These are phyloP conservation scores for Drosophila mimica DNA, from an alignment of 2,888 invertebrate genomes.

Conservation along the genomic window DNA sequence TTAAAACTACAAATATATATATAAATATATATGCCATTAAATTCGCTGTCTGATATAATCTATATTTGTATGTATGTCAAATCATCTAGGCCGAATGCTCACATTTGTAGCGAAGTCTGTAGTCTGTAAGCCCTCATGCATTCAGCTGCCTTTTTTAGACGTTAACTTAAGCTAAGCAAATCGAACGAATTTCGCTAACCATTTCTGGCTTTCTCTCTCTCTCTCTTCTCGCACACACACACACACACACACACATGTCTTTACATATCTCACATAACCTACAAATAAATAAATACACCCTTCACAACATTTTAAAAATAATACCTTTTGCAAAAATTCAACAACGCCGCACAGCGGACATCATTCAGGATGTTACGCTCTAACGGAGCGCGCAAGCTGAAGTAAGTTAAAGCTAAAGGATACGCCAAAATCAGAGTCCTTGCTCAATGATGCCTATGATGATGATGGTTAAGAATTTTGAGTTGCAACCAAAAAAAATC, in stretches of 20 bases:
- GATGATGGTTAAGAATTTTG: constrained; percentile 52
- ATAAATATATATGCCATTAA: not conserved
- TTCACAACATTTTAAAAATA: constrained; percentile 15
- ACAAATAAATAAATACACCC: constrained; percentile 16
- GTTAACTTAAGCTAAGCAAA: constrained; percentile 48
- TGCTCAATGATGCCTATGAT: constrained; percentile 45
- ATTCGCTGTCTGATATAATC: too few relatives aligned
- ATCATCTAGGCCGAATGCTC: constrained; percentile 38
- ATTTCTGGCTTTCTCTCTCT: constrained; percentile 60
- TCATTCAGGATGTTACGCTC: constrained; percentile 85
- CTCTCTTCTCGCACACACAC: constrained; percentile 48
- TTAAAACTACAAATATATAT: too few relatives aligned
- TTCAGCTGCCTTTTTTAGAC: constrained; percentile 19
- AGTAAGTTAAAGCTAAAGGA: constrained; percentile 79
- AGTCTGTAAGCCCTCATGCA: constrained; percentile 39
- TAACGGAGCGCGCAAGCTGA: constrained; percentile 84
- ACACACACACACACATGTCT: constrained; percentile 37
- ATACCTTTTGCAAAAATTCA: constrained; percentile 20
- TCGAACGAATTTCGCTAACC: constrained; percentile 54
- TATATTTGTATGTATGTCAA: not conserved
- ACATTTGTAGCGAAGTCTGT: constrained; percentile 11
- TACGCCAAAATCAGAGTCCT: constrained; percentile 22
- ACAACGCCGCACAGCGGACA: constrained; percentile 77
- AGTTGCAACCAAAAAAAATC: constrained; percentile 34
- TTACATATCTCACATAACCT: constrained; percentile 31